Base-by-base conservation (phyloP, 2,113 vertebrate genomes). In the Neodon shergylaensis region DNA sequence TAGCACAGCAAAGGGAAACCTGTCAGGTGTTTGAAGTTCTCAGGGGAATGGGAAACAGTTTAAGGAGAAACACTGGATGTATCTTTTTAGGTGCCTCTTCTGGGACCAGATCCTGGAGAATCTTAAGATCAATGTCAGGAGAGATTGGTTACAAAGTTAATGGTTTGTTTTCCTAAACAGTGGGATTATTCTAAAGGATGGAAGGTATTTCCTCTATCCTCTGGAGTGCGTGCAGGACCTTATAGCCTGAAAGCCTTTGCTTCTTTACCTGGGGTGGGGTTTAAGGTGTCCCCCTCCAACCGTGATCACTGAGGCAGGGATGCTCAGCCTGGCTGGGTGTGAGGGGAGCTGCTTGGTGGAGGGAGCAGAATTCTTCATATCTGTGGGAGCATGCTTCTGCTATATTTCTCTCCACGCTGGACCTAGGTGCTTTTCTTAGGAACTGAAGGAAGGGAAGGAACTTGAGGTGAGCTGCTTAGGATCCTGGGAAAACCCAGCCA, bases 21-120 rank as follows among this genome's bases (percentile, higher is more conserved):
- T 73, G 61, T 33, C 12, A 88, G 39, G 61, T 13, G 5, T 54
- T 19, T 76, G 49, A 16, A 47, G 4, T 73, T 91, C 36, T 42
- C 17, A 61, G 47, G 31, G 44, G n/a, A 89, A 87, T 13, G 36
- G 47, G n/a, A 90, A 52, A 86, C 3, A n/a, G 39, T 76, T 81
- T 52, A 77, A 88, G 0, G 9, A 22, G 21, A 90, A n/a, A 33
- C 0, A 2, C 11, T 39, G 19, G 14, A n/a, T 52, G 11, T 26
- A 4, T 78, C 31, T 78, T 5, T 94, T 63, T 73, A 68, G 47
- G 74, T 8, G 81, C 61, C 31, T 44, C 5, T 90, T 54, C 39
- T 90, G 68, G 54, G 63, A 86, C 81, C 54, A 79, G 72, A 82
- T 70, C 39, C 33, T 91, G 72, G 91, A 88, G 82, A 92, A 82